Evolutionary conservation across 2,797 vertebrate species (phyloP).

Genomic region (Gouania willdenowi): DNA sequence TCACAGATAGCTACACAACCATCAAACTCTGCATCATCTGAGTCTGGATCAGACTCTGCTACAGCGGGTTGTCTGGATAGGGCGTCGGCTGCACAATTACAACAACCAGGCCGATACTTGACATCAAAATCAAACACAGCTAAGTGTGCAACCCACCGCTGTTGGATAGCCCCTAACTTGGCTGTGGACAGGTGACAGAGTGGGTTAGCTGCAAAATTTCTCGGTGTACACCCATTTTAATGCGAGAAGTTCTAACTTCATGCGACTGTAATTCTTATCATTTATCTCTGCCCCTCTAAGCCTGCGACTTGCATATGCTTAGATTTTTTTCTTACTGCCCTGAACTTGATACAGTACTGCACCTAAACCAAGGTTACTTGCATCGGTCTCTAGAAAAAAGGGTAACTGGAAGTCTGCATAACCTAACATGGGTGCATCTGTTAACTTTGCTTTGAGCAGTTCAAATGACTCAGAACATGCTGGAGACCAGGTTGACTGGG

Average conservation of each 20-base stretch:
- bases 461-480: background rate
- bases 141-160: constrained; percentile 8
- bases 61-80: background rate
- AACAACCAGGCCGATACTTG: background rate
- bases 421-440: background rate
- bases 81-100: constrained; percentile 5
- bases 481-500: background rate
- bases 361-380: background rate
- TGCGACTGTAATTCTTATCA: background rate
- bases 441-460: background rate
- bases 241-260: background rate
- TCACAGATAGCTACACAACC: constrained; percentile 7
- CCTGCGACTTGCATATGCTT: background rate
- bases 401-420: background rate
- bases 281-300: constrained; percentile 7
- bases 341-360: background rate
- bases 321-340: background rate
- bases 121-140: constrained; percentile 17
- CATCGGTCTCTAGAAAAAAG: background rate
- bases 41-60: background rate
- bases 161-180: constrained; percentile 1
- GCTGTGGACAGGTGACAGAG: constrained; percentile 9
- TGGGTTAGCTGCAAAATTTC: background rate
- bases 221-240: background rate
- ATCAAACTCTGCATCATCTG: background rate